Evolutionary conservation across 2,113 vertebrate genomes (phyloP), one percentile per base, ranked within the genome.

Genomic region (Baryphthengus martii): DNA sequence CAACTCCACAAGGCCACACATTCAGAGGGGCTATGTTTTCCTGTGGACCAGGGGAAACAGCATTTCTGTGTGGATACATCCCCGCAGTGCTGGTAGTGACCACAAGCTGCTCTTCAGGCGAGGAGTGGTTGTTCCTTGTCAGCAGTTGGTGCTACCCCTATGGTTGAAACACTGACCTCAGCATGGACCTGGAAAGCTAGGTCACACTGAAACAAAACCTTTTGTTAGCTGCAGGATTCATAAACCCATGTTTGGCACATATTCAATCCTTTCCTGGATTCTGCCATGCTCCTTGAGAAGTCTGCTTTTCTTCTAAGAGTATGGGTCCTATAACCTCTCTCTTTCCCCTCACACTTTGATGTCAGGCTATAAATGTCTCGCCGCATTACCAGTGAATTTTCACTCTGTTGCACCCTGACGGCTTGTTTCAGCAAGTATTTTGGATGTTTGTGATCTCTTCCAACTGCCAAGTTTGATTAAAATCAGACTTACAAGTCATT

Each of bases 391-490:
- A 40, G 13, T 31, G 49, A 89, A 65, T 31, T 79, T 83, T 21
- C 29, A 72, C 8, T 67, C 65, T 56, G 31, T 40, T 78, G 20
- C 35, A 56, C 25, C 24, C 25, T 28, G 28, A 52, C 23, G 58
- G 40, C 67, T 76, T 85, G 90, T 88, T 94, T 91, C 45, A 44
- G 85, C 52, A 85, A 75, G 53, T 85, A 39, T 72, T 84, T 77
- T 70, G 39, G 49, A 55, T 73, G 26, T 62, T 93, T 80, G 70
- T 56, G 58, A 40, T 90, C 53, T 85, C 49, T 79, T 70, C 71
- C 45, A 73, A 23, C 62, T 58, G 78, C 82, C 75, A 88, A 62
- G 21, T 79, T 76, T 68, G 71, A 93, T 90, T 61, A 88, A 68
- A 82, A 83, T 91, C 71, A 94, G 50, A 40, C 44, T 75, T 68